phyloP scores from a whole-genome alignment of 2,888 invertebrate genomes.

The Ormyrus pomaceus region DNA sequence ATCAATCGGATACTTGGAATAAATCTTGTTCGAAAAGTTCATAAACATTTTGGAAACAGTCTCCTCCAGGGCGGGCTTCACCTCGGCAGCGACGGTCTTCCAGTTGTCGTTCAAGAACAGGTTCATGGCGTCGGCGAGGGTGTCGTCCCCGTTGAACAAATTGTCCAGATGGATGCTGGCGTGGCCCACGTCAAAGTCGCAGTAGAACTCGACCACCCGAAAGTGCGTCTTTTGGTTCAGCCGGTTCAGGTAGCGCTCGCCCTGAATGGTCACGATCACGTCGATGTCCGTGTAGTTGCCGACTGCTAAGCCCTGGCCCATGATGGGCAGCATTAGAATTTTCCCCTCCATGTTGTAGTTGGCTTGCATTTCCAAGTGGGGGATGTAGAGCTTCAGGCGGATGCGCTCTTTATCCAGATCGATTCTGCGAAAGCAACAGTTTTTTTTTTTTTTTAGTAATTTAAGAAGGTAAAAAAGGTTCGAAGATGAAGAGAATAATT shows the following conservation, averaged over 20 bases:
- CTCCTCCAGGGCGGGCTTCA: conserved; percentile 84
- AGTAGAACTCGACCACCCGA: conserved; percentile 80
- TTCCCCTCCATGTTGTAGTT: conserved; percentile 83
- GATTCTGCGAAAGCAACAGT: conserved; percentile 74
- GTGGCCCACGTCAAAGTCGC: conserved; percentile 82
- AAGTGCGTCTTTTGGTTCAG: conserved; percentile 75
- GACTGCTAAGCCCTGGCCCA: conserved; percentile 81
- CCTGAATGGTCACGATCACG: conserved; percentile 79
- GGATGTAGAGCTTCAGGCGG: conserved; percentile 80
- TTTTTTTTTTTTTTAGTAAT: too few relatives aligned
- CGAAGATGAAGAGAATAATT: too few relatives aligned
- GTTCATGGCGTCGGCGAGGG: conserved; percentile 83
- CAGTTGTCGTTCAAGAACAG: conserved; percentile 87
- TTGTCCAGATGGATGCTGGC: conserved; percentile 83
- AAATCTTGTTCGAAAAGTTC: conserved; percentile 80
- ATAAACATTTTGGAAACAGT: conserved; percentile 79
- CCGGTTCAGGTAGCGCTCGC: conserved; percentile 77
- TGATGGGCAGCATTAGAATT: conserved; percentile 85
- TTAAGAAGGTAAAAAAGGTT: too few relatives aligned
- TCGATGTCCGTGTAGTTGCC: conserved; percentile 85
- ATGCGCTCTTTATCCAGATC: conserved; percentile 79
- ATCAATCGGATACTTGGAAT: conserved; percentile 79
- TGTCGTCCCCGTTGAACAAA: conserved; percentile 83
- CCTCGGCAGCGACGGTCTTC: conserved; percentile 83
- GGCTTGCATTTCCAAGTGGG: conserved; percentile 81